Evolutionary conservation across 2,888 invertebrate species (phyloP).

Genomic region (Agonopterix arenella): DNA sequence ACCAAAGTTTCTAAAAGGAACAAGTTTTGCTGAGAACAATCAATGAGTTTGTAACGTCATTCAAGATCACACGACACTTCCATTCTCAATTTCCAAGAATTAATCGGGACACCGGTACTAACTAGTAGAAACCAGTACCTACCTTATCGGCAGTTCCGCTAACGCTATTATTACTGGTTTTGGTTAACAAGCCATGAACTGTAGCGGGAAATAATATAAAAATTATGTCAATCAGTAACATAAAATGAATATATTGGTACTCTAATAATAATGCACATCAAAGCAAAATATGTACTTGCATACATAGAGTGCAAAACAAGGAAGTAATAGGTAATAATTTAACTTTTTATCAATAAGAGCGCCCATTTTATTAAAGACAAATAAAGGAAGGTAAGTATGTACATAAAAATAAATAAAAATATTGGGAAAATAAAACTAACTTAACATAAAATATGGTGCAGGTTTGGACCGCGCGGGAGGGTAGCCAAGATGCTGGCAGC

Average conservation of each 20-base stretch:
- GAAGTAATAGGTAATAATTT: not conserved
- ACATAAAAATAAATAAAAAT: too few species aligned
- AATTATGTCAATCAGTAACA: too few species aligned
- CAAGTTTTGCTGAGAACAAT: not conserved
- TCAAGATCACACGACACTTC: not conserved
- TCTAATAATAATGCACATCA: not conserved
- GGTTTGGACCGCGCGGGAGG: too few species aligned
- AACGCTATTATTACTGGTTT: slow-evolving; percentile 12
- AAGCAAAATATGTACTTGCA: not conserved
- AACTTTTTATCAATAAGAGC: too few species aligned
- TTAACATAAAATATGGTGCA: too few species aligned
- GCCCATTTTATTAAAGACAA: too few species aligned
- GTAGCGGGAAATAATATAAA: not conserved
- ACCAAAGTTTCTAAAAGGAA: not conserved
- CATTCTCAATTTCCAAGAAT: slow-evolving; percentile 5
- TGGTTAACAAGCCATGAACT: slow-evolving; percentile 1
- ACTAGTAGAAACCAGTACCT: not conserved
- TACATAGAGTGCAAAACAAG: not conserved
- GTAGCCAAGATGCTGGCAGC: too few species aligned
- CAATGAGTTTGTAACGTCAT: slow-evolving; percentile 1
- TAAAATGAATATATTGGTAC: too few species aligned
- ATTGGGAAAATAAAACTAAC: too few species aligned
- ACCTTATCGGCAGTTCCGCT: slow-evolving; percentile 12
- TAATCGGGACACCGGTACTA: slow-evolving; percentile 6
- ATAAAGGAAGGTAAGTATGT: too few species aligned